Evolutionary conservation across 2,888 invertebrate species (phyloP).

Genomic region (Netelia virgata): DNA sequence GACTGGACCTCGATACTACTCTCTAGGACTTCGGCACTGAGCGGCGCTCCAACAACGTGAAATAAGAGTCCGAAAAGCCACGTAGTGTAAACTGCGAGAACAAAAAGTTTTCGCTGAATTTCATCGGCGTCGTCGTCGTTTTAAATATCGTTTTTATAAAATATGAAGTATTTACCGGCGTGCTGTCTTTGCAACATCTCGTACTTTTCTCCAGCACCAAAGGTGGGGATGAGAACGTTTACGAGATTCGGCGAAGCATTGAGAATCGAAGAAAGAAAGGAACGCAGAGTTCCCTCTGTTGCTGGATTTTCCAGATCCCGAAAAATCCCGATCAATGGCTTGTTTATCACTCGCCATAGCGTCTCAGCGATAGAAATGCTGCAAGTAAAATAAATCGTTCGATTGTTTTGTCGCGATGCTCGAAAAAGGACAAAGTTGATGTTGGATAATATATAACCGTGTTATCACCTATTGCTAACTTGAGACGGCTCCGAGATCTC

Average conservation of each 20-base stretch:
- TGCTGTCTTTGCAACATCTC: constrained; percentile 74
- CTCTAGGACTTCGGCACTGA: constrained; percentile 74
- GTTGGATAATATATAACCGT: not conserved
- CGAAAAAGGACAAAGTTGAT: not conserved
- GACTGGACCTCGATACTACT: constrained; percentile 80
- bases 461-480: constrained; percentile 60
- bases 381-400: constrained; percentile 6
- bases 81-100: constrained; percentile 86
- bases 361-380: constrained; percentile 78
- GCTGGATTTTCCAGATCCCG: constrained; percentile 87
- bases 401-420: not conserved
- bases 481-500: constrained; percentile 52
- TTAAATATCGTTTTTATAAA: constrained; percentile 47
- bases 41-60: constrained; percentile 87
- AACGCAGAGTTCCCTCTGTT: constrained; percentile 87
- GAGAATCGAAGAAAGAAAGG: constrained; percentile 86
- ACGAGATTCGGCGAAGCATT: constrained; percentile 77
- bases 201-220: constrained; percentile 69
- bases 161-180: constrained; percentile 71
- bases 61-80: constrained; percentile 90
- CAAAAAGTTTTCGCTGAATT: not conserved
- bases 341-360: constrained; percentile 89
- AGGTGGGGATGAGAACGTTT: constrained; percentile 79
- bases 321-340: constrained; percentile 87
- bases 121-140: constrained; percentile 70